These are phyloP conservation scores for Sinhomidia bicolor DNA, from an alignment of 2,888 invertebrate species.

Conservation along the genomic window DNA sequence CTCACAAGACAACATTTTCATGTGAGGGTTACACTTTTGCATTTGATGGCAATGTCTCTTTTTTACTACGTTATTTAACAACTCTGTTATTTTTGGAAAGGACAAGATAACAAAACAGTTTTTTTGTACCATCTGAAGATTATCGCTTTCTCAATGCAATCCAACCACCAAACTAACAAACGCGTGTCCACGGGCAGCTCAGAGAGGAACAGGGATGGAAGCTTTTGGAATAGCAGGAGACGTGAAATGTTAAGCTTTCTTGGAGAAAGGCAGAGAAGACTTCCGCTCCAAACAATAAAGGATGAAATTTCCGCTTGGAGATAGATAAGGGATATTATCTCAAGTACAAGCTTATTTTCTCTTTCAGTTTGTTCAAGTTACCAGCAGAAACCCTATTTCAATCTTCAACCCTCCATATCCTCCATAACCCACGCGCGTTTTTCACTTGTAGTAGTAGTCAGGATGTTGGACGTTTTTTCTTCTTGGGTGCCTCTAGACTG, in stretches of 20 bases:
- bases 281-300: conserved; percentile 24
- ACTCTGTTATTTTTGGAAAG: neutral
- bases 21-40: neutral
- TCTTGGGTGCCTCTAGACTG: too few species aligned
- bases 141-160: neutral
- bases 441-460: too few species aligned
- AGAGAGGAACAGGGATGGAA: neutral
- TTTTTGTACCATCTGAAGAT: neutral
- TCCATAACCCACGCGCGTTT: neutral
- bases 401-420: conserved; percentile 51
- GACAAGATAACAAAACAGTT: neutral
- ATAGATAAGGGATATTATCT: conserved; percentile 53
- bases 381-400: conserved; percentile 13
- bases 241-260: neutral
- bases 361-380: conserved; percentile 16
- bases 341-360: conserved; percentile 34
- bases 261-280: neutral
- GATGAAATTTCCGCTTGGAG: conserved; percentile 7
- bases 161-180: neutral
- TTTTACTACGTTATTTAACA: neutral
- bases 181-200: too few species aligned
- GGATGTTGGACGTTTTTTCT: too few species aligned
- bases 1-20: neutral
- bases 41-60: neutral
- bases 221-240: neutral